Percentiles rank a stretch among this genome's conserved stretches.
Conservation (phyloP, 2,113 vertebrate species). For the Geococcyx californianus region DNA sequence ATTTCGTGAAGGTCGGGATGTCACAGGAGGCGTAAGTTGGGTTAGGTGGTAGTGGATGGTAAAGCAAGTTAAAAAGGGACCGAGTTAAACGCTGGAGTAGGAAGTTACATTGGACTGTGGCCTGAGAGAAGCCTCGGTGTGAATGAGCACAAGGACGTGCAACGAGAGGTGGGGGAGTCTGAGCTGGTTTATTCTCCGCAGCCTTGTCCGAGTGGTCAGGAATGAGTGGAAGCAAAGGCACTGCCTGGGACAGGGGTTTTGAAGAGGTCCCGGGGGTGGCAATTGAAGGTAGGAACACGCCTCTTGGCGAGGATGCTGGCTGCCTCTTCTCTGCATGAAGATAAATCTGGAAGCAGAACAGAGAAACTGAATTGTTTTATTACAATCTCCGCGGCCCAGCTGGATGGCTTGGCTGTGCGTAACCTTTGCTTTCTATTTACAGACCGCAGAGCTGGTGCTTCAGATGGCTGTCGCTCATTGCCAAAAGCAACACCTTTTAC, state of each 20-base stretch:
- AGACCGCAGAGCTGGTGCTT: neutral
- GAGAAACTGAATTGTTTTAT: neutral
- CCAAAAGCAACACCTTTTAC: neutral
- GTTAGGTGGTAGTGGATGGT: neutral
- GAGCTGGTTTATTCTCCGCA: neutral
- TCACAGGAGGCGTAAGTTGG: neutral
- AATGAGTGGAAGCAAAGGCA: neutral
- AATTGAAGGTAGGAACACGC: neutral
- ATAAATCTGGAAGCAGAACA: neutral
- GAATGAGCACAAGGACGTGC: neutral
- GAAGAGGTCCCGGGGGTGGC: neutral
- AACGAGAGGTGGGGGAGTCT: neutral
- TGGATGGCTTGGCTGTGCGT: neutral
- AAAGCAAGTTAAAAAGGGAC: neutral
- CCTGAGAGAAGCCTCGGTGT: neutral
- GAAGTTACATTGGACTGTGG: neutral
- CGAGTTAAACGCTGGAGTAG: neutral
- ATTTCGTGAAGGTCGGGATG: neutral
- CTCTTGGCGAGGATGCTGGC: neutral
- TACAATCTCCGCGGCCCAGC: neutral
- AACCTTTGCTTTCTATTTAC: conserved; percentile 10
- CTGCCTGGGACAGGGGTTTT: neutral
- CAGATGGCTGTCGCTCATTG: neutral
- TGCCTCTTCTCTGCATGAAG: neutral
- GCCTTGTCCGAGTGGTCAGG: neutral